phyloP scores from a whole-genome alignment of 2,888 invertebrate genomes.

The Phrixothrix hirtus region DNA sequence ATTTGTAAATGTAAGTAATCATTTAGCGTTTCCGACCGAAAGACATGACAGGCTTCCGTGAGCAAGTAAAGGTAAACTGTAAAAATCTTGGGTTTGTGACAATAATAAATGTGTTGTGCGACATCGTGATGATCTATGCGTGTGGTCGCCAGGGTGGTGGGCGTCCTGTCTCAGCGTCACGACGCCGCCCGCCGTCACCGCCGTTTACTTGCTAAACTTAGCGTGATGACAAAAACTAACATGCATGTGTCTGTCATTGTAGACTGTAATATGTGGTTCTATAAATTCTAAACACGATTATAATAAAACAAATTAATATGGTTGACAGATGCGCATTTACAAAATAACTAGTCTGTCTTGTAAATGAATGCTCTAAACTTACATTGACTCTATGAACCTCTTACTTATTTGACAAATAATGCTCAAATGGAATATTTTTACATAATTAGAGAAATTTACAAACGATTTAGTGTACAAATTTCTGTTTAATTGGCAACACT shows the following conservation, averaged over 20 bases:
- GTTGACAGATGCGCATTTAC: constrained; percentile 20
- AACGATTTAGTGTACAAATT: too few relatives aligned
- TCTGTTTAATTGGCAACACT: too few relatives aligned
- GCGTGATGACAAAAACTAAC: constrained; percentile 39
- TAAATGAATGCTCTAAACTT: too few relatives aligned
- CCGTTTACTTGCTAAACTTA: constrained; percentile 39
- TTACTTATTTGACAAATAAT: too few relatives aligned
- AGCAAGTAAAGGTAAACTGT: constrained; percentile 19
- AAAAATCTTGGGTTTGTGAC: constrained; percentile 23
- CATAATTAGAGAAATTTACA: too few relatives aligned
- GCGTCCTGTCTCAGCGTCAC: constrained; percentile 31
- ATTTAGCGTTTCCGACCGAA: too few relatives aligned
- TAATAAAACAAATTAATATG: constrained; percentile 36
- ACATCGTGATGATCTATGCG: constrained; percentile 45
- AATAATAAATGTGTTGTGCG: constrained; percentile 26
- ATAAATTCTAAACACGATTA: constrained; percentile 29
- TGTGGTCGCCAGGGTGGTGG: constrained; percentile 42
- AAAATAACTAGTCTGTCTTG: constrained; percentile 15
- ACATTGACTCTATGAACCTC: too few relatives aligned
- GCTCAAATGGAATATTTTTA: too few relatives aligned
- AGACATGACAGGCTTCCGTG: constrained; percentile 18
- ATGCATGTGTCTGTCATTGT: constrained; percentile 34
- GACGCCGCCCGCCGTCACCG: constrained; percentile 35
- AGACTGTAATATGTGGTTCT: constrained; percentile 17
- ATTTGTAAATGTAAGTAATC: constrained; percentile 8